A percentile compares a stretch with the other conserved stretches of the same genome.
Conservation (phyloP, 53 echinoderm and acorn worm species). For the Patiria pectinifera region DNA sequence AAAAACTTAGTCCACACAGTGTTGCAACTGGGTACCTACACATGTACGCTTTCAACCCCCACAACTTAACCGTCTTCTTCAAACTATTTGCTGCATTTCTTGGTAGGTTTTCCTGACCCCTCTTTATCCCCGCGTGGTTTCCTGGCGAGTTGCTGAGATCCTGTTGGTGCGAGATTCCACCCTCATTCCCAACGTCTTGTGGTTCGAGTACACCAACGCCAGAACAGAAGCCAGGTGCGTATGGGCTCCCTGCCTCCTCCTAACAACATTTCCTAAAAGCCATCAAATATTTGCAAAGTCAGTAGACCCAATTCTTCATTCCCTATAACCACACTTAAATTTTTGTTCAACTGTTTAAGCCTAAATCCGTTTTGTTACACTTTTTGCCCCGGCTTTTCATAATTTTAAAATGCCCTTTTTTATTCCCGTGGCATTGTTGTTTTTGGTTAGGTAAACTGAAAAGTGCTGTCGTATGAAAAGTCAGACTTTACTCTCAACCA, state of each 20-base stretch:
- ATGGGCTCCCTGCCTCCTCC: background rate
- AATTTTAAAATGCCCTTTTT: background rate
- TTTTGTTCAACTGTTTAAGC: background rate
- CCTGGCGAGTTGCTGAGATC: constrained; percentile 90
- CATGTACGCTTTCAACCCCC: too few species aligned
- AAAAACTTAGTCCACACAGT: too few species aligned
- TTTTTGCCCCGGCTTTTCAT: background rate
- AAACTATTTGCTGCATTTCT: background rate
- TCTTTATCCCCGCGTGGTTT: constrained; percentile 82
- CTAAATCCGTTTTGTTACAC: background rate
- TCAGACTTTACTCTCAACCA: too few species aligned
- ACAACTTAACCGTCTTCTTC: too few species aligned
- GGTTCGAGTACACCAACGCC: constrained; percentile 98
- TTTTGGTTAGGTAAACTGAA: too few species aligned
- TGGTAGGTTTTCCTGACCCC: constrained; percentile 88
- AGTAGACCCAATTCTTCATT: background rate
- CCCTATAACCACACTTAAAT: background rate
- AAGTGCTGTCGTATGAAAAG: too few species aligned
- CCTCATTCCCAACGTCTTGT: constrained; percentile 94
- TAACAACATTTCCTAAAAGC: background rate
- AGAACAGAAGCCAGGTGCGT: constrained; percentile 75
- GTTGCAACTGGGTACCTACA: too few species aligned
- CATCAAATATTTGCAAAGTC: background rate
- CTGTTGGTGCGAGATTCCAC: constrained; percentile 93
- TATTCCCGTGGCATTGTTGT: too few species aligned